Evolutionary conservation across 2,113 vertebrate species (phyloP).

Genomic region (Tringa solitaria): DNA sequence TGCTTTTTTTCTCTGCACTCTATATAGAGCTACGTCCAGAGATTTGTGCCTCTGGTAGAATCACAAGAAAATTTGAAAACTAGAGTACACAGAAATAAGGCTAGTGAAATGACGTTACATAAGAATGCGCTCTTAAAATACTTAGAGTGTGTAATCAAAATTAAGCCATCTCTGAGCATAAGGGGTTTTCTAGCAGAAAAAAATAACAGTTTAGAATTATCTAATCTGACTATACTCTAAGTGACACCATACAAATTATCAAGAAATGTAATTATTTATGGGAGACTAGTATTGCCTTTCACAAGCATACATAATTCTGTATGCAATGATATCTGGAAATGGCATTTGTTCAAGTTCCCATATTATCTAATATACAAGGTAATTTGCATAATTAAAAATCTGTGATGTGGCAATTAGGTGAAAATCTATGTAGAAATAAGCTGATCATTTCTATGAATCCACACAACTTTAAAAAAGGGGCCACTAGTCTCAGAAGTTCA

Average conservation of each 20-base stretch:
- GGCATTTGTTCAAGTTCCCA: background rate
- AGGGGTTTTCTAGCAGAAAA: background rate
- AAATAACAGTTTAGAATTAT: background rate
- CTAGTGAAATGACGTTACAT: background rate
- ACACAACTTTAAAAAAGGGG: background rate
- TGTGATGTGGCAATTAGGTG: background rate
- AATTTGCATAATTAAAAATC: background rate
- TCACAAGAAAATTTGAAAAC: background rate
- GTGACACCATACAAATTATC: background rate
- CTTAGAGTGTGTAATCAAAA: background rate
- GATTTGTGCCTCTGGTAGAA: background rate
- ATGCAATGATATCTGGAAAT: background rate
- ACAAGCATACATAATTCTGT: background rate
- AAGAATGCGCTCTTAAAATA: background rate
- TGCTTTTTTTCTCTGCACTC: background rate
- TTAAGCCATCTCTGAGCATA: fast-evolving
- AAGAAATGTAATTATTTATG: background rate
- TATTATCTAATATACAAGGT: background rate
- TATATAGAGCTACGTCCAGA: background rate
- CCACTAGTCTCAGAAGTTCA: background rate
- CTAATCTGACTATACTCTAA: background rate
- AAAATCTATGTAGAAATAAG: background rate
- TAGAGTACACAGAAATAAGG: background rate
- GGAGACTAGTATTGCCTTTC: background rate
- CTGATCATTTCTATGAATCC: background rate